Percentiles rank a stretch among this genome's conserved stretches.
Evolutionary conservation across 30 jellyfish, hydroid and myxozoan genomes (phyloP).

Genomic region (Aurelia sp.): DNA sequence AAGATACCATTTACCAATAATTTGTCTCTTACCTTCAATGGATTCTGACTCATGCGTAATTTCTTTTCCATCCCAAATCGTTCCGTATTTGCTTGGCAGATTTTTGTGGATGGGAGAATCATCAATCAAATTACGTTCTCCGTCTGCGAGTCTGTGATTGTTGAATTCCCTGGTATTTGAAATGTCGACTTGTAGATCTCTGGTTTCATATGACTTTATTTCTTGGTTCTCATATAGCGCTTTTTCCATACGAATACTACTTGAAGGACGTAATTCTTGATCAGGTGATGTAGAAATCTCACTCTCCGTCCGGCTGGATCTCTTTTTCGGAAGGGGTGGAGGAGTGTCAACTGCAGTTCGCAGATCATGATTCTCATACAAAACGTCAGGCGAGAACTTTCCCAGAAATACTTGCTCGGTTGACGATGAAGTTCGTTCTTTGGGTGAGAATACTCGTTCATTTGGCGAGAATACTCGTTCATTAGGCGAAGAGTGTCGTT

Average conservation of each 20-base stretch:
- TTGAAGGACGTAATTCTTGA: background rate
- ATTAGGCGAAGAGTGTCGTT: background rate
- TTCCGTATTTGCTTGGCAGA: slow-evolving; percentile 17
- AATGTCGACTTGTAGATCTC: background rate
- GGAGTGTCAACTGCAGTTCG: slow-evolving; percentile 28
- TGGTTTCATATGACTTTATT: background rate
- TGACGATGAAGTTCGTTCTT: background rate
- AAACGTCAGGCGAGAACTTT: background rate
- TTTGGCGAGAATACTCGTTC: background rate
- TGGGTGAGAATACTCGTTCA: background rate
- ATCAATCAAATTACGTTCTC: slow-evolving; percentile 37
- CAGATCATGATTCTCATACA: slow-evolving; percentile 26
- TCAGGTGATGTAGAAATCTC: slow-evolving; percentile 4
- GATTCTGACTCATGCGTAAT: background rate
- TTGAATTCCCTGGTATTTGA: background rate
- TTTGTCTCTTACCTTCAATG: slow-evolving; percentile 4
- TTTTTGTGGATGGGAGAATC: slow-evolving; percentile 52
- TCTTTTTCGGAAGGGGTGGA: slow-evolving; percentile 67
- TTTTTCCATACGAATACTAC: background rate
- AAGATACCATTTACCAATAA: background rate
- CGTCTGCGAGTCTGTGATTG: background rate
- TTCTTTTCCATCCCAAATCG: slow-evolving; percentile 51
- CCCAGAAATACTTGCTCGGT: background rate
- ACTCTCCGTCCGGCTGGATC: slow-evolving; percentile 6
- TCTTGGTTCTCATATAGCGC: slow-evolving; percentile 1